Evolutionary conservation across 2,113 vertebrate genomes (phyloP).

Genomic region (Xerus inauris): DNA sequence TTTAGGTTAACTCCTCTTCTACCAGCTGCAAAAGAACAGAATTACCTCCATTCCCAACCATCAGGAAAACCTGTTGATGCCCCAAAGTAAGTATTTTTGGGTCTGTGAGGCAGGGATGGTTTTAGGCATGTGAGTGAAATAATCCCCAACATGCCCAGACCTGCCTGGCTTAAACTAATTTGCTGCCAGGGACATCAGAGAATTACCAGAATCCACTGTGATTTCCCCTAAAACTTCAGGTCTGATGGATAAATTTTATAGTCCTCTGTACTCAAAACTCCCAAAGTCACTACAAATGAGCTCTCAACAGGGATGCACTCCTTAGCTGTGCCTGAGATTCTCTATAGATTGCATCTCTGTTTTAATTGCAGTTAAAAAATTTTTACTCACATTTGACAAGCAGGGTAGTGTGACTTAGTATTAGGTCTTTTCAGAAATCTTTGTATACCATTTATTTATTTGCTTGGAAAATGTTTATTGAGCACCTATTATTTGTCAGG

Average conservation of each 20-base stretch:
- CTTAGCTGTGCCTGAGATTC: neutral
- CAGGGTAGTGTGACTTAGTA: neutral
- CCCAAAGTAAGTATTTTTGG: slow-evolving; percentile 71
- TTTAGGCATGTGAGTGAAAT: neutral
- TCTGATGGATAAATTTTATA: neutral
- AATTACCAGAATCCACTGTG: neutral
- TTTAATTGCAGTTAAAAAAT: neutral
- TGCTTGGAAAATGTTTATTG: neutral
- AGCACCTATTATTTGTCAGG: neutral
- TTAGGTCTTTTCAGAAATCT: neutral
- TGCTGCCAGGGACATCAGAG: neutral
- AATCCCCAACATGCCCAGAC: neutral
- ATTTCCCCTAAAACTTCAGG: neutral
- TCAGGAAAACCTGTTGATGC: neutral
- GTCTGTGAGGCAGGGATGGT: neutral
- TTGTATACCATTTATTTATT: neutral
- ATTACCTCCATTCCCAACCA: neutral
- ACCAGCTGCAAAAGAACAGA: slow-evolving; percentile 44
- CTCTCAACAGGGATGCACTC: neutral
- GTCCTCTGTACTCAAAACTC: neutral
- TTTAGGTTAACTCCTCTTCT: slow-evolving; percentile 52
- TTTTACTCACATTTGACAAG: neutral
- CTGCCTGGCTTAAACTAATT: neutral
- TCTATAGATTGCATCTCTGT: neutral
- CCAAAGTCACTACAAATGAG: neutral